Base-by-base conservation (phyloP, 2,797 vertebrate species). In the Sebastes taczanowskii region DNA sequence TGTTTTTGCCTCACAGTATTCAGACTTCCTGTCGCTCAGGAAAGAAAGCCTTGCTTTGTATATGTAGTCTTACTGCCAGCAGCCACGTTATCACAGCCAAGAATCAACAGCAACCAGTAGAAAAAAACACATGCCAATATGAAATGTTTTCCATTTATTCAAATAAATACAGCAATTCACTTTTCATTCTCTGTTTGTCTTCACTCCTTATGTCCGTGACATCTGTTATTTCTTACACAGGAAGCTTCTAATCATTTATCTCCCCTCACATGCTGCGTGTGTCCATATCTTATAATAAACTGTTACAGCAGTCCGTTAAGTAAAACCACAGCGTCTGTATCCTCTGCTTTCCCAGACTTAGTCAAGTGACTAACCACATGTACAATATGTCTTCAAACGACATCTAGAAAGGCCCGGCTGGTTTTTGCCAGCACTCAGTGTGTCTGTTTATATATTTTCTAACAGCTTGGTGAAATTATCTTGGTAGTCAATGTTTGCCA, bases 171-270 rank as follows among this genome's bases (percentile, higher is more conserved):
- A 81, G 16, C 27, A 69, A 25, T 72, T 79, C n/a, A 63, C 30
- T 63, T 71, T 58, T 67, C 8, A 62, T 59, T 35, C 35, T 85
- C 4, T 59, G 34, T 67, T 53, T 53, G 27, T 77, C 55, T 84
- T 82, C 62, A 38, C 27, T 74, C 38, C 60, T 58, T 55, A 29
- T 66, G 62, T 4, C 29, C 2, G 4, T 62, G 11, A 59, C 65
- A 79, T 80, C 29, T 75, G 25, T 53, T 77, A 63, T 65, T 82
- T 84, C 25, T 70, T 56, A 70, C 70, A 83, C 82, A 93, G 92
- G 90, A 95, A 94, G 90, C 89, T 80, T 81, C 56, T 34, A 79
- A 52, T 25, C 58, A 76, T 60, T 89, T 91, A 91, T 93, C 93
- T 90, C n/a, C 52, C 60, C 60, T 81, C 63, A 71, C 87, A 88